Base-by-base conservation (phyloP, 2,888 invertebrate genomes). In the Biston stratarius region DNA sequence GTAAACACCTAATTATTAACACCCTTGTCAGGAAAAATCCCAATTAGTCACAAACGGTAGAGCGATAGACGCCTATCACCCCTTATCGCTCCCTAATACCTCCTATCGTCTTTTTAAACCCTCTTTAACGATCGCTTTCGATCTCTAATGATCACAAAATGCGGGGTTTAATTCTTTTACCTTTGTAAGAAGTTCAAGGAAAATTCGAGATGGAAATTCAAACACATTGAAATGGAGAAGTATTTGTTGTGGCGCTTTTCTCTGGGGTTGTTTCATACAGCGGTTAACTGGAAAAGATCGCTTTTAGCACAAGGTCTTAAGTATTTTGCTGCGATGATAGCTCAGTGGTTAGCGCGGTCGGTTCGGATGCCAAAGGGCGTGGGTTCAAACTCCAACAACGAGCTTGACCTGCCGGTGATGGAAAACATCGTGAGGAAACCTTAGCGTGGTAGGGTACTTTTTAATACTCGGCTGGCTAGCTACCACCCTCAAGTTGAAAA, bases 61-160 rank as follows among this genome's bases (percentile, higher is more conserved):
- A 56, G 55, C 33, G 38, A 40, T 48, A 48, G 15, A 8, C 42
- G 11, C 55, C 55, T 55, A 55, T 55, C 55, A 11, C 33, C n/a
- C 38, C 58, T 24, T 48, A 45, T 36, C 47, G 42, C 52, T 9
- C 52, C 52, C 52, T 52, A 55, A 10, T 42, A 12, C 49, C 33
- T 38, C 36, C 38, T 48, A 59, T 49, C 49, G 15, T n/a, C 33
- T 40, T 40, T 59, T 59, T 33, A 59, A 12, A 49, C 33, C 42
- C 42, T 49, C 59, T 51, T 48, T 49, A 59, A 59, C 48, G 59
- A 49, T 10, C 51, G 34, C 24, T 58, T 33, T 59, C 44, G 52
- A 52, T 52, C 52, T 36, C 61, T 52, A 61, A 61, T 65, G 65
- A 65, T 56, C 49, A 44, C 40, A 60, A 53, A 65, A 65, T 49